Percentiles rank a stretch among this genome's conserved stretches.
These are phyloP conservation scores for Mongoloraphidia duomilia DNA, from an alignment of 2,888 invertebrate genomes.

Conservation along the genomic window DNA sequence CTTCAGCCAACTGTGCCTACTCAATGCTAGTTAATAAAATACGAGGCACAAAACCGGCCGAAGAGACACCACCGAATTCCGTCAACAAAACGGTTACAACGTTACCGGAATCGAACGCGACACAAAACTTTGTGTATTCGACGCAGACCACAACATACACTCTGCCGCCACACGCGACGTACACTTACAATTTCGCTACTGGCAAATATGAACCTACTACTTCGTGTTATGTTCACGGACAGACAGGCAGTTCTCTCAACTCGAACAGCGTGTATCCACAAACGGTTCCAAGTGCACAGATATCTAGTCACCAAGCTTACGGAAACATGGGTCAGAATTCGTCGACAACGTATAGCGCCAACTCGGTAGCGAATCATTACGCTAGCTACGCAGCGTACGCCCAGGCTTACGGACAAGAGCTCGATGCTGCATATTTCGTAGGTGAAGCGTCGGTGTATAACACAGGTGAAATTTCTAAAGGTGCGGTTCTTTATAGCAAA, in stretches of 20 bases:
- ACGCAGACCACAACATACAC: conserved; percentile 7
- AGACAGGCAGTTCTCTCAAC: not conserved
- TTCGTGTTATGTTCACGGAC: not conserved
- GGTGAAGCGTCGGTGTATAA: not conserved
- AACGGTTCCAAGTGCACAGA: not conserved
- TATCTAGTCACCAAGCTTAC: too few species aligned
- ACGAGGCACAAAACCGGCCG: conserved; percentile 42
- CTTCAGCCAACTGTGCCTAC: conserved; percentile 76
- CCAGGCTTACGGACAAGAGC: not conserved
- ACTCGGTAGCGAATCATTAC: too few species aligned
- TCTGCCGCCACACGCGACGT: conserved; percentile 3
- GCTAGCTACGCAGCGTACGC: not conserved
- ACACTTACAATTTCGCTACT: conserved; percentile 2
- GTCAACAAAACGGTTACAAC: not conserved
- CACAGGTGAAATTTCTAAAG: conserved; percentile 1
- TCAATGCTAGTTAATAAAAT: conserved; percentile 78
- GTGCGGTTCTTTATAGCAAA: conserved; percentile 1
- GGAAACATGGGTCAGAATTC: too few species aligned
- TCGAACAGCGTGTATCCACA: not conserved
- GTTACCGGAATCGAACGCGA: conserved; percentile 7
- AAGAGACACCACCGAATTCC: conserved; percentile 1
- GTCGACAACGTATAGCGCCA: too few species aligned
- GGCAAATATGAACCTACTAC: conserved; percentile 3
- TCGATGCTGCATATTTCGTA: not conserved
- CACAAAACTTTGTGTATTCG: conserved; percentile 2